Conservation (phyloP, 1,140 invertebrate genomes). For the Tetranychus urticae region DNA sequence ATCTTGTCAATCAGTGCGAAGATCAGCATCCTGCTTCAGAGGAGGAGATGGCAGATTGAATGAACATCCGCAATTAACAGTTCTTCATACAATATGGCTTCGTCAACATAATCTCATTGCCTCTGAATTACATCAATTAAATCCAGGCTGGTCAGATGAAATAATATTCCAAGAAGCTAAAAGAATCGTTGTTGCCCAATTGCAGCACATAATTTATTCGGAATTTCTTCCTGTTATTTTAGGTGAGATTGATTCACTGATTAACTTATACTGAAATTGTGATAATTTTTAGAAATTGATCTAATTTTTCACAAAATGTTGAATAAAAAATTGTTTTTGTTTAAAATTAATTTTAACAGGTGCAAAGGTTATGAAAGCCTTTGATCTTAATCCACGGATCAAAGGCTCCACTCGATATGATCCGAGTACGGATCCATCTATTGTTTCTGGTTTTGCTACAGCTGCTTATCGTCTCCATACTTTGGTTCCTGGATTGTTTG, state of each 20-base stretch:
- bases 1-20: not conserved
- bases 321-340: not conserved
- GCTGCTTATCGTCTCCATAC: conserved; percentile 37
- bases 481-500: conserved; percentile 32
- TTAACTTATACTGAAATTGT: too few relatives aligned
- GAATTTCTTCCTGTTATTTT: conserved; percentile 23
- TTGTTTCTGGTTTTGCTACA: conserved; percentile 14
- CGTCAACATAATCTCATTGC: conserved; percentile 30
- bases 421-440: not conserved
- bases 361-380: not conserved
- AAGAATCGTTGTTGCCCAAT: conserved; percentile 27
- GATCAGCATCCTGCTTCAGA: not conserved
- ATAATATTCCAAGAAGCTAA: conserved; percentile 26
- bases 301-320: not conserved
- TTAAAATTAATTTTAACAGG: not conserved
- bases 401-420: conserved; percentile 1
- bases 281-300: not conserved
- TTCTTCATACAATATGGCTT: conserved; percentile 30
- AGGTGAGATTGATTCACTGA: not conserved
- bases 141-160: conserved; percentile 26
- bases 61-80: conserved; percentile 19
- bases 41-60: conserved; percentile 9
- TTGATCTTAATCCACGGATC: not conserved
- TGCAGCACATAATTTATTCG: conserved; percentile 37
- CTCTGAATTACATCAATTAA: conserved; percentile 22